A percentile compares a stretch with the other conserved stretches of the same genome.
phyloP scores from a whole-genome alignment of 2,113 vertebrate species.

The Esox niger region DNA sequence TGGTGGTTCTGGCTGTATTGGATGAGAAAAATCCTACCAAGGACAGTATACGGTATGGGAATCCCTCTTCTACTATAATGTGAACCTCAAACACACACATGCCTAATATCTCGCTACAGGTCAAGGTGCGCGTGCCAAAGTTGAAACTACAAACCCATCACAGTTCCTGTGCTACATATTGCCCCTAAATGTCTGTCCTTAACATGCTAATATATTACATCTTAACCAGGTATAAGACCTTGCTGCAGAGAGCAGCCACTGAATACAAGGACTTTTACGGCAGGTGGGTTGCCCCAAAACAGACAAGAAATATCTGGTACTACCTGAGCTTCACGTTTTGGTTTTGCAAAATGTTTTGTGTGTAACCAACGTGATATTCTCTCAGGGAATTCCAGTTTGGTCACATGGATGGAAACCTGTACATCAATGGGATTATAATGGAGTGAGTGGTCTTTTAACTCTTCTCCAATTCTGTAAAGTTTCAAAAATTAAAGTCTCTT shows the following conservation, averaged over 20 bases:
- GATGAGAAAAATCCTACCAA: slow-evolving; percentile 79
- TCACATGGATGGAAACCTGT: slow-evolving; percentile 85
- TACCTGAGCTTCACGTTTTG: not conserved
- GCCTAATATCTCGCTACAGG: not conserved
- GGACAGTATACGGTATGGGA: slow-evolving; percentile 79
- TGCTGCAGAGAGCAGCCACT: slow-evolving; percentile 83
- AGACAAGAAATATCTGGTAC: not conserved
- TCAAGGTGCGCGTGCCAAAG: not conserved
- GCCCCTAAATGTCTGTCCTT: not conserved
- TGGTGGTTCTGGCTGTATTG: slow-evolving; percentile 84
- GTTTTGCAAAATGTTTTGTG: not conserved
- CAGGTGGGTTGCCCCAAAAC: slow-evolving; percentile 66
- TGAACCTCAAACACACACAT: not conserved
- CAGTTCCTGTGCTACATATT: not conserved
- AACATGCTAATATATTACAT: slow-evolving; percentile 6
- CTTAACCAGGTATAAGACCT: slow-evolving; percentile 75
- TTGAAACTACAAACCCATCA: not conserved
- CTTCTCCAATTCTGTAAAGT: not conserved
- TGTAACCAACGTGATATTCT: not conserved
- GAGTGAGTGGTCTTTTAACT: slow-evolving; percentile 75
- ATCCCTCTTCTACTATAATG: not conserved
- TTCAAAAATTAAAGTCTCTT: not conserved
- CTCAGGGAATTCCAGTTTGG: slow-evolving; percentile 87
- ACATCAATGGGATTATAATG: slow-evolving; percentile 90
- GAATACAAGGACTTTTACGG: slow-evolving; percentile 82